Conservation (phyloP, 2,797 vertebrate genomes). For the Phalloptychus januarius region DNA sequence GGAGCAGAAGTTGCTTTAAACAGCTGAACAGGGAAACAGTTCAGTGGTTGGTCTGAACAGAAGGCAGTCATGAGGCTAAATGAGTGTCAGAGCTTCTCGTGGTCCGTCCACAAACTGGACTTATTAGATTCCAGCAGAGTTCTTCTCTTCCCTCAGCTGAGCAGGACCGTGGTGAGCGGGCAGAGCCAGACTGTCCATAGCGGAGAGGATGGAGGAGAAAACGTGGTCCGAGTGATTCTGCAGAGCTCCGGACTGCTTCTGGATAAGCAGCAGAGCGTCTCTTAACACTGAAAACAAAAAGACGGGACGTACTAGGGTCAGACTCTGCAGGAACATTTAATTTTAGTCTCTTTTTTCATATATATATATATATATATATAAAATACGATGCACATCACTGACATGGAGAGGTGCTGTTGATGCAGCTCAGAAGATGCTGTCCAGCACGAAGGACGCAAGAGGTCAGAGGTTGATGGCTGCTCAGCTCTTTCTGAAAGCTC, state of each 20-base stretch:
- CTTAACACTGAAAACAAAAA: slow-evolving; percentile 81
- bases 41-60: neutral
- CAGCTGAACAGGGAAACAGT: neutral
- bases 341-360: neutral
- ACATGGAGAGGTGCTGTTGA: slow-evolving; percentile 87
- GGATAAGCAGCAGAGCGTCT: slow-evolving; percentile 84
- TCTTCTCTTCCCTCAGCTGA: slow-evolving; percentile 13
- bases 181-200: slow-evolving; percentile 77
- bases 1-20: neutral
- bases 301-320: slow-evolving; percentile 1
- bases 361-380: too few species aligned
- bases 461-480: slow-evolving; percentile 83
- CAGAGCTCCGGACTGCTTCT: slow-evolving; percentile 82
- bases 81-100: neutral
- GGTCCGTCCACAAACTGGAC: slow-evolving; percentile 5
- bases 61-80: neutral
- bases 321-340: neutral
- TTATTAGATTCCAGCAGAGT: neutral
- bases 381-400: slow-evolving; percentile 42
- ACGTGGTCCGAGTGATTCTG: slow-evolving; percentile 82
- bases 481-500: slow-evolving; percentile 88
- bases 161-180: slow-evolving; percentile 7
- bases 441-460: slow-evolving; percentile 85
- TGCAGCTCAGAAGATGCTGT: slow-evolving; percentile 85
- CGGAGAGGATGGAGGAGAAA: slow-evolving; percentile 85